These are phyloP conservation scores for Pterocles orientalis DNA, from an alignment of 2,113 vertebrate genomes.

Conservation along the genomic window DNA sequence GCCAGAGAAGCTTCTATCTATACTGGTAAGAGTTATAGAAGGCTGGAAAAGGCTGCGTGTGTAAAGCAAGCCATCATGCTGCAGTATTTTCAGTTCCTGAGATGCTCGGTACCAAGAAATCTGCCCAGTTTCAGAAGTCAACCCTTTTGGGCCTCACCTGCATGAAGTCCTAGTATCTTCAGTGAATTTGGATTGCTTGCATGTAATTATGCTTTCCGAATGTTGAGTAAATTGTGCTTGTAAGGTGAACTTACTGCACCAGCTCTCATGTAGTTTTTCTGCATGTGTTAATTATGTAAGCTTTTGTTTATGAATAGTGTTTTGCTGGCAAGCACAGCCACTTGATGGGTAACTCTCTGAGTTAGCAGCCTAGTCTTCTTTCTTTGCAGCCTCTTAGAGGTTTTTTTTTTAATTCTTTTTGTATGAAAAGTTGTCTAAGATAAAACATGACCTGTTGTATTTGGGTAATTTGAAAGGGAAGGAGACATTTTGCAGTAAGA, in stretches of 20 bases:
- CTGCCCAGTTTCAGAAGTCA: background rate
- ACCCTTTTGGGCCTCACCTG: background rate
- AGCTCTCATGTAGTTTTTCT: background rate
- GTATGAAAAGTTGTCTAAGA: background rate
- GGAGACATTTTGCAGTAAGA: background rate
- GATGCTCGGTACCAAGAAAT: background rate
- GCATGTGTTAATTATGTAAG: background rate
- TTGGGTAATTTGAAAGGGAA: background rate
- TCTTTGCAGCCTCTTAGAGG: background rate
- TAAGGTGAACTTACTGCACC: background rate
- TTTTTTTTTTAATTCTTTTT: background rate
- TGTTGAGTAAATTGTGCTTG: background rate
- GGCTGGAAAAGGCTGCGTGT: background rate
- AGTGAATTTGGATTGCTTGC: background rate
- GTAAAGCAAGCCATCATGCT: background rate
- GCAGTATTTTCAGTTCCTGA: background rate
- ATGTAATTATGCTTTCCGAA: background rate
- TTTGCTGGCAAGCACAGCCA: background rate
- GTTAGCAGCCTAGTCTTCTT: background rate
- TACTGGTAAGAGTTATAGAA: slow-evolving; percentile 82
- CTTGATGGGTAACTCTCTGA: background rate
- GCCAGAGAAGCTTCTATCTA: slow-evolving; percentile 98
- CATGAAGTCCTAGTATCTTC: background rate
- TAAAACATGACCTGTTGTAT: background rate
- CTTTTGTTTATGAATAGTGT: background rate